Evolutionary conservation across 2,888 invertebrate species (phyloP), one percentile per base, ranked within the genome.

Genomic region (Oxycera nigricornis): DNA sequence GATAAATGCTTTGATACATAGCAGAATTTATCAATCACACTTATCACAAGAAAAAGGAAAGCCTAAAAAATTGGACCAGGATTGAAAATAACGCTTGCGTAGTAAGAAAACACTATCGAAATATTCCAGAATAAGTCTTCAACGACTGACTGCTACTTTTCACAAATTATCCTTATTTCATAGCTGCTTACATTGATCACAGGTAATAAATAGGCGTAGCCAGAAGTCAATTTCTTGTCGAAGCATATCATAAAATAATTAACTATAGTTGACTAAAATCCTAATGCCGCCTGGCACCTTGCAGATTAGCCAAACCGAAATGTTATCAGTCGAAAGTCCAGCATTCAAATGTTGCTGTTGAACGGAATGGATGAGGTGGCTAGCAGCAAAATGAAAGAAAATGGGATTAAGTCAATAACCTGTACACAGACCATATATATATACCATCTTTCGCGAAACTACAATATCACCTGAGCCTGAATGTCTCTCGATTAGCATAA

Each of bases 221-320:
- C 39, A 41, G 26, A 61, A 65, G 65, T 65, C 65, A 65, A 65
- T 65, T 65, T 39, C 65, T 65, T 35, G 20, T 41, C 9, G 35
- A 11, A 65, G 24, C 65, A 65, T 22, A 65, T 65, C 65, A 24
- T 65, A 65, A 65, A 65, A 65, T 65, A 65, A 65, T 65, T 65
- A 24, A n/a, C 24, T 26, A 24, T 24, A 4, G 55, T 22, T 2
- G 24, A 24, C 55, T 24, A 20, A 24, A 3, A 3, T 24, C 22
- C 2, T 17, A 39, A 65, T 65, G 24, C 24, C 14, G 20, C 20
- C 41, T 65, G 65, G 65, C 65, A 65, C 65, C 65, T 7, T n/a
- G 2, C 22, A 39, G 65, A 65, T 65, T 65, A 65, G 41, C 9
- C 39, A 41, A 26, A 2, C 14, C 31, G 24, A 55, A 55, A 24